Base-by-base conservation (phyloP, 2,113 vertebrate species). In the Trogon melanurus region DNA sequence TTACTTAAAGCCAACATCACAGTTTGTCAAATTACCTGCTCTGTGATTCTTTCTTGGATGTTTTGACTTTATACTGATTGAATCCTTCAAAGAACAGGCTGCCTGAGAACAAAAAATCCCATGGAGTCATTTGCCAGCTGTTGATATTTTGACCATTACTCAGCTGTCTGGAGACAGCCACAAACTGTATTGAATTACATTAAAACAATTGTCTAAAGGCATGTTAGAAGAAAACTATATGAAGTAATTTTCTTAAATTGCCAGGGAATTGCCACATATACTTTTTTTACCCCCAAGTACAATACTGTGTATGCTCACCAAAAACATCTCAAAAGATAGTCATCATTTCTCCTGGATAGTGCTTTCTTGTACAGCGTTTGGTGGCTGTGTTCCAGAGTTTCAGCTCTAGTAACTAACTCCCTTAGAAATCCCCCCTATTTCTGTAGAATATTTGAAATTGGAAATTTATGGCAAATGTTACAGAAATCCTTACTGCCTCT, bases 151-250 rank as follows among this genome's bases (percentile, higher is more conserved):
- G 94, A 67, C 94, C 95, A 96, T 98, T 98, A 98, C 96, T 98
- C 97, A 98, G 97, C 97, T 97, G 97, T 98, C 97, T 97, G 97
- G 93, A 98, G 96, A 56, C 89, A 98, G 96, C 96, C 98, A 97
- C 97, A 97, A 91, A 97, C 86, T 75, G 58, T 96, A 97, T 95
- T 96, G 86, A 92, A 94, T 98, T 98, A 96, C 97, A 89, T 79
- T 95, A 87, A 56, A 79, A 72, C 85, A 30, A 96, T 87, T 96
- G 95, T 96, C 94, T 97, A 94, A 90, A 84, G 84, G 84, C 91
- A 91, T 60, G 71, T 88, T 93, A 95, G 94, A 94, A 93, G 86
- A 95, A 97, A 97, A 91, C 86, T 92, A 76, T 79, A 96, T 91
- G 87, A 96, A 93, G 89, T 85, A 79, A 95, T 91, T 75, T 64